These are phyloP conservation scores for Netelia virgata DNA, from an alignment of 2,888 invertebrate species.

Conservation along the genomic window DNA sequence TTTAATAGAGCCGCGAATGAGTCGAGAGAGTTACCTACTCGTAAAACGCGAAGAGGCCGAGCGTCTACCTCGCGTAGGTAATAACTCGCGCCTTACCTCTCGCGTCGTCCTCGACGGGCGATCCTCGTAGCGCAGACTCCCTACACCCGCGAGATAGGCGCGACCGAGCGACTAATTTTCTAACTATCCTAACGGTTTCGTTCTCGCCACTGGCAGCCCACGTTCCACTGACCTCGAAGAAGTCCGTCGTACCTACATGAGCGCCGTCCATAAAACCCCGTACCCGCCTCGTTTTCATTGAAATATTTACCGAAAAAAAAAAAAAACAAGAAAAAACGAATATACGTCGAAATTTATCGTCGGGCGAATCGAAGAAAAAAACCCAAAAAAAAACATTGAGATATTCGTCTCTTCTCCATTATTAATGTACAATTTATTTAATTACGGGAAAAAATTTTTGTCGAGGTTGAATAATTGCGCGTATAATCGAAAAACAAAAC, in stretches of 20 bases:
- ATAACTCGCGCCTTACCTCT: constrained; percentile 46
- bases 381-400: neutral
- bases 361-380: neutral
- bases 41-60: constrained; percentile 34
- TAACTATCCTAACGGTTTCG: constrained; percentile 71
- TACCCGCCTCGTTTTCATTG: too few relatives aligned
- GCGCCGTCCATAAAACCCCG: constrained; percentile 3
- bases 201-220: constrained; percentile 67
- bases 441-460: neutral
- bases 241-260: constrained; percentile 56
- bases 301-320: too few relatives aligned
- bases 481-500: too few relatives aligned
- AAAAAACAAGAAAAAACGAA: too few relatives aligned
- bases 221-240: constrained; percentile 72
- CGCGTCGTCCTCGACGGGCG: constrained; percentile 4
- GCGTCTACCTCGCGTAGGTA: constrained; percentile 50
- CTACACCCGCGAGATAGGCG: constrained; percentile 43
- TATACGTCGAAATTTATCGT: neutral
- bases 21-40: constrained; percentile 22
- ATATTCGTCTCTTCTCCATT: neutral
- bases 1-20: constrained; percentile 46
- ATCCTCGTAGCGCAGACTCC: neutral
- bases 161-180: constrained; percentile 70
- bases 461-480: too few relatives aligned
- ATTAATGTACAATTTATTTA: neutral